Evolutionary conservation across 2,888 invertebrate genomes (phyloP), one percentile per base, ranked within the genome.

Genomic region (Apomyelois bistriatella): DNA sequence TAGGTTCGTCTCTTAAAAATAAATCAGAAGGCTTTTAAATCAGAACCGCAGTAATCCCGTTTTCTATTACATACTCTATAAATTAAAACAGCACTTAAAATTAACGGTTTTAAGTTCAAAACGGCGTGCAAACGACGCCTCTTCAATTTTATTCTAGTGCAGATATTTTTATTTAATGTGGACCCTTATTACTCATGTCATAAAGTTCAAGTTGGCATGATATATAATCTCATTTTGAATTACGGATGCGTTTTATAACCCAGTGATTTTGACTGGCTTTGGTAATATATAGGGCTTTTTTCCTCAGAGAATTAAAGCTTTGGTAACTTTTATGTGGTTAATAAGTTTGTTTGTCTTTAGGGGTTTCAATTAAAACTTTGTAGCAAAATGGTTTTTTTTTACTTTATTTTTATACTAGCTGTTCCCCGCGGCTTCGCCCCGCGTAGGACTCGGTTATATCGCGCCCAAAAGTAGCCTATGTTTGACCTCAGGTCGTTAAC

Each of bases 21-120:
- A 85, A 85, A 81, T 79, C 72, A 77, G 69, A 72, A 62, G 73
- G 72, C 71, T 82, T 80, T 75, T 79, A 82, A 83, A 74, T 76
- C 74, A 68, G 74, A 74, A 76, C 73, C 60, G 60, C 59, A 66
- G 70, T 74, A 78, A 80, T 79, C 76, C 72, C 66, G 72, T 60
- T 66, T 72, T 71, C 74, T 72, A 76, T 76, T 75, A 73, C 52
- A 46, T 40, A 43, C 52, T 48, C 53, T 53, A 51, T 56, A 65
- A 54, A 58, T 61, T 48, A 72, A 77, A 73, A 60, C 72, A 62
- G 71, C 66, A 74, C 67, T 66, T 76, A 70, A 61, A 64, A 56
- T 53, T 55, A 64, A 64, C n/a, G 42, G 1, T 1, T 49, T 71
- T 65, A 62, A 66, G 71, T 63, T 67, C 58, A 65, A 72, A 74